Conservation (phyloP, 2,113 vertebrate genomes). For the Dermatemys mawii region DNA sequence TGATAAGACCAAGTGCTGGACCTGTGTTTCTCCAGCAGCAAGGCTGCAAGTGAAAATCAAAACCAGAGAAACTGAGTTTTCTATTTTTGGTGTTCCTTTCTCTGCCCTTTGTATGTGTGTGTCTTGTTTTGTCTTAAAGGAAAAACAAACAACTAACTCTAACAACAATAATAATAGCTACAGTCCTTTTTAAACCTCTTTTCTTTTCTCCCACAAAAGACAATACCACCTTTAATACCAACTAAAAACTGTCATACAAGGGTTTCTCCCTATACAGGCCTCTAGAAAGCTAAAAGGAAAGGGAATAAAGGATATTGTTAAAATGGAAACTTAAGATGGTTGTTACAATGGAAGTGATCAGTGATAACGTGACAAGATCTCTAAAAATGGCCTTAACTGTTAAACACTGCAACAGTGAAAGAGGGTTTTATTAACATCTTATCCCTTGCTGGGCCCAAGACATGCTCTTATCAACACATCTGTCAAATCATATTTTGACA, state of each 20-base stretch:
- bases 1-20: not conserved
- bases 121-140: not conserved
- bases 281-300: not conserved
- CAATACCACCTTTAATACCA: too few relatives aligned
- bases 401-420: not conserved
- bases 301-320: too few relatives aligned
- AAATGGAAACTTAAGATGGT: too few relatives aligned
- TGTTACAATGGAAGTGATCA: not conserved
- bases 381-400: not conserved
- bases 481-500: not conserved
- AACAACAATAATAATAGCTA: not conserved
- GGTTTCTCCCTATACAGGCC: too few relatives aligned
- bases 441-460: not conserved
- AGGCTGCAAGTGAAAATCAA: slow-evolving; percentile 1
- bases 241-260: too few relatives aligned
- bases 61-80: not conserved
- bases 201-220: not conserved
- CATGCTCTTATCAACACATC: not conserved
- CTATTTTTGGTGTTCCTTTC: not conserved
- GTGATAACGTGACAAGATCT: not conserved
- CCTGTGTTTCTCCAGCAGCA: not conserved
- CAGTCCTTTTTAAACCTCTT: not conserved
- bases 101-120: not conserved
- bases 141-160: not conserved
- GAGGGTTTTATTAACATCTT: not conserved